These are phyloP conservation scores for Tenthredo amoena DNA, from an alignment of 2,888 invertebrate genomes.

Conservation along the genomic window DNA sequence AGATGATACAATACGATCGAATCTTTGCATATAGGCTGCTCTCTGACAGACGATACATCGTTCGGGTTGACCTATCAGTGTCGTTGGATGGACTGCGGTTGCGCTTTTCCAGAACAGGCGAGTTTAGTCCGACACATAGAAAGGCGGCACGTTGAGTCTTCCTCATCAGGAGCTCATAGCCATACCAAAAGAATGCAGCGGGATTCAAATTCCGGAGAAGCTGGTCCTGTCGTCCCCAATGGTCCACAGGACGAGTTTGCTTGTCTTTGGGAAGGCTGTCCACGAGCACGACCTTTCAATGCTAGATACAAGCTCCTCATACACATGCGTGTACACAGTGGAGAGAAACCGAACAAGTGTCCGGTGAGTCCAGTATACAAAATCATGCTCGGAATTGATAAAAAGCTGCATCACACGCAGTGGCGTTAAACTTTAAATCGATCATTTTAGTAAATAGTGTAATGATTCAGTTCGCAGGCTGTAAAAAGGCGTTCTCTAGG, in stretches of 20 bases:
- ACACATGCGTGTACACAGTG: slow-evolving; percentile 98
- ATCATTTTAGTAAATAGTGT: slow-evolving; percentile 14
- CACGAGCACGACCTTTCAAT: slow-evolving; percentile 95
- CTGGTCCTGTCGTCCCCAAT: slow-evolving; percentile 4
- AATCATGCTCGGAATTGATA: background rate
- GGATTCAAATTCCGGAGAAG: slow-evolving; percentile 51
- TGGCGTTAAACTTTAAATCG: background rate
- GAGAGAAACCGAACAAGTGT: slow-evolving; percentile 98
- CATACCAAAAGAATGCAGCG: slow-evolving; percentile 68
- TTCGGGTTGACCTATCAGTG: slow-evolving; percentile 80
- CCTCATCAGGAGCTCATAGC: slow-evolving; percentile 64
- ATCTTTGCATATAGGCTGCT: slow-evolving; percentile 58
- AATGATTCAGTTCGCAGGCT: slow-evolving; percentile 90
- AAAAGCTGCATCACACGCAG: background rate
- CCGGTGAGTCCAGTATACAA: slow-evolving; percentile 85
- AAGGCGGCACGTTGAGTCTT: slow-evolving; percentile 89
- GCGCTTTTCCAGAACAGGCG: slow-evolving; percentile 88
- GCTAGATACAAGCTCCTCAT: slow-evolving; percentile 98
- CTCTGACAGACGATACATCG: slow-evolving; percentile 63
- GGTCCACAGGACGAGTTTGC: slow-evolving; percentile 87
- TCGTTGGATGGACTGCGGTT: slow-evolving; percentile 92
- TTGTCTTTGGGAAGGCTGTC: slow-evolving; percentile 96
- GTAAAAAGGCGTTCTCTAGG: slow-evolving; percentile 97
- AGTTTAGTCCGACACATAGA: slow-evolving; percentile 92
- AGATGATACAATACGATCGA: slow-evolving; percentile 4